These are phyloP conservation scores for Corythornis vintsioides DNA, from an alignment of 2,113 vertebrate species.

Conservation along the genomic window DNA sequence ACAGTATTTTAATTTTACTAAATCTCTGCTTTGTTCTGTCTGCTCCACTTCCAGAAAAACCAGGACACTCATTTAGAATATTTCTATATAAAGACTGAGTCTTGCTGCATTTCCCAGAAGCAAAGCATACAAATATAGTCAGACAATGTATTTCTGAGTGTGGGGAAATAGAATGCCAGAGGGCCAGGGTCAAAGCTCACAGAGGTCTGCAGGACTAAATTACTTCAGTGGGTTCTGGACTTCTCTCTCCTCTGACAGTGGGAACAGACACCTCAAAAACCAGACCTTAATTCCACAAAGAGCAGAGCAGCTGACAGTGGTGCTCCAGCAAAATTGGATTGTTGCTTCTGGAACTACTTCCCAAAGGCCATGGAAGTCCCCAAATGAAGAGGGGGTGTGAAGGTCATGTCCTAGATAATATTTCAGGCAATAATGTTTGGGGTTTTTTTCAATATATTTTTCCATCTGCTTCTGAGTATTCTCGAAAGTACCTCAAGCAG, in stretches of 20 bases:
- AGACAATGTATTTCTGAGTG: neutral
- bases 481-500: neutral
- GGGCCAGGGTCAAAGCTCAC: slow-evolving; percentile 35
- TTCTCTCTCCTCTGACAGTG: neutral
- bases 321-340: slow-evolving; percentile 13
- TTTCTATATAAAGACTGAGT: neutral
- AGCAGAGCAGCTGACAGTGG: neutral
- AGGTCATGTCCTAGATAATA: slow-evolving; percentile 21
- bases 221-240: neutral
- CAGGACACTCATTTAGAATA: slow-evolving; percentile 9
- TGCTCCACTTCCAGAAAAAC: slow-evolving; percentile 13
- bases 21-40: neutral
- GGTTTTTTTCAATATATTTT: neutral
- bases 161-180: neutral
- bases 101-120: slow-evolving; percentile 38
- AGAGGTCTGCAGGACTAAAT: slow-evolving; percentile 29
- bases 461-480: slow-evolving; percentile 20
- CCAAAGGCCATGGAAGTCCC: neutral
- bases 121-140: neutral
- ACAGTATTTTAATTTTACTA: neutral
- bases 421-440: neutral
- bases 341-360: slow-evolving; percentile 3
- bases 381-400: neutral
- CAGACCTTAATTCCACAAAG: neutral
- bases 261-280: neutral